These are phyloP conservation scores for Echinometra lucunter DNA, from an alignment of 53 echinoderm and acorn worm species.

Conservation along the genomic window DNA sequence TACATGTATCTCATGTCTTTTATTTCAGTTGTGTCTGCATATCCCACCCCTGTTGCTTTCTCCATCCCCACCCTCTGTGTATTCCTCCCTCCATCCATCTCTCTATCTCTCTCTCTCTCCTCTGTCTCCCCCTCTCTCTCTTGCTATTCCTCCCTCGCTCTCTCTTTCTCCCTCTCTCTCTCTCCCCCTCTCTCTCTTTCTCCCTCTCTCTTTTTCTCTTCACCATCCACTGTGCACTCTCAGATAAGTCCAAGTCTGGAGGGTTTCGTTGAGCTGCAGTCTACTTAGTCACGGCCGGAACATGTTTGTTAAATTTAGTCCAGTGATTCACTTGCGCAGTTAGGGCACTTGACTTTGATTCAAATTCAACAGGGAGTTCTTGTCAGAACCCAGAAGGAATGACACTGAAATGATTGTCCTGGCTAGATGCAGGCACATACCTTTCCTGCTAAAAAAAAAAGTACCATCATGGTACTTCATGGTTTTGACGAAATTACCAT, in stretches of 20 bases:
- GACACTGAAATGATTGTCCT: background rate
- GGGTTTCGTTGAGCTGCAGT: background rate
- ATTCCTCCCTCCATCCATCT: background rate
- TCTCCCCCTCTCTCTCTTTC: background rate
- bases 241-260: background rate
- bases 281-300: constrained; percentile 44
- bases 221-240: background rate
- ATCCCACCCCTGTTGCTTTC: background rate
- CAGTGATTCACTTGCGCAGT: constrained; percentile 12
- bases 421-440: background rate
- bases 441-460: too few relatives aligned
- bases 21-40: too few relatives aligned
- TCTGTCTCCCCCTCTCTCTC: background rate
- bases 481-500: too few relatives aligned
- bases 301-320: constrained; percentile 44
- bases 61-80: background rate
- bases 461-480: too few relatives aligned
- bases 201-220: background rate
- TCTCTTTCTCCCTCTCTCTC: background rate
- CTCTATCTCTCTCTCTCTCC: background rate
- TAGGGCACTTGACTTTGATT: constrained; percentile 35
- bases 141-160: background rate
- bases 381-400: background rate
- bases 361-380: background rate
- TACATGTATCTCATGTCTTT: too few relatives aligned